A percentile compares a stretch with the other conserved stretches of the same genome.
Evolutionary conservation across 1,140 invertebrate species (phyloP).

Genomic region (Cepaea nemoralis): DNA sequence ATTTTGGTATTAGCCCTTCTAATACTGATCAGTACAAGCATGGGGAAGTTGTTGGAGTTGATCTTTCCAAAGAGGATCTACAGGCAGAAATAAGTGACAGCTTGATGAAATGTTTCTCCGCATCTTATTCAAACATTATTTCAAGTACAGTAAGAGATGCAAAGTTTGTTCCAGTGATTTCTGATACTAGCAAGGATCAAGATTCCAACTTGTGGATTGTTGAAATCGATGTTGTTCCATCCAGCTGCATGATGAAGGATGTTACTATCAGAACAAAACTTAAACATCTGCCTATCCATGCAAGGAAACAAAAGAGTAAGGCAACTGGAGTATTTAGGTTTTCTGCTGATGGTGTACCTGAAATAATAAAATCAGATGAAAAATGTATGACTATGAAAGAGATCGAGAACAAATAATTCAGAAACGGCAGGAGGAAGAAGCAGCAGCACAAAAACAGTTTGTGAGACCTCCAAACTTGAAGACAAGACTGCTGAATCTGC

Average conservation of each 20-base stretch:
- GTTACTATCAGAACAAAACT: conserved; percentile 26
- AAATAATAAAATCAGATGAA: not conserved
- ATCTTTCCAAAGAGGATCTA: conserved; percentile 17
- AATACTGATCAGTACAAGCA: not conserved
- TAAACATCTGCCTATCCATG: not conserved
- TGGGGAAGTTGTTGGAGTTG: conserved; percentile 41
- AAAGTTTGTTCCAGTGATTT: conserved; percentile 43
- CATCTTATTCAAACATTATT: conserved; percentile 19
- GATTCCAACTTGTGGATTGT: conserved; percentile 35
- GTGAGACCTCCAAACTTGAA: conserved; percentile 32
- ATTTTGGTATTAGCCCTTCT: conserved; percentile 44
- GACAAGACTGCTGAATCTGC: conserved; percentile 38
- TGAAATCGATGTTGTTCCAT: conserved; percentile 46
- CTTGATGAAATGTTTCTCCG: conserved; percentile 36
- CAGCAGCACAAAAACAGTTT: not conserved
- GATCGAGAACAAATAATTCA: not conserved
- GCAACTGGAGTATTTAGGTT: conserved; percentile 26
- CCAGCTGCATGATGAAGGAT: conserved; percentile 10
- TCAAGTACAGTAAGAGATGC: conserved; percentile 39
- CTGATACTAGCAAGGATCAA: not conserved
- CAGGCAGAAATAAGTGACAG: conserved; percentile 20
- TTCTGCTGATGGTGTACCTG: conserved; percentile 23
- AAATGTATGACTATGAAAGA: not conserved
- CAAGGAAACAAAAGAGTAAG: conserved; percentile 14
- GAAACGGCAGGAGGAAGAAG: conserved; percentile 18